phyloP scores from a whole-genome alignment of 2,797 vertebrate genomes.

The Crypturellus tataupa region DNA sequence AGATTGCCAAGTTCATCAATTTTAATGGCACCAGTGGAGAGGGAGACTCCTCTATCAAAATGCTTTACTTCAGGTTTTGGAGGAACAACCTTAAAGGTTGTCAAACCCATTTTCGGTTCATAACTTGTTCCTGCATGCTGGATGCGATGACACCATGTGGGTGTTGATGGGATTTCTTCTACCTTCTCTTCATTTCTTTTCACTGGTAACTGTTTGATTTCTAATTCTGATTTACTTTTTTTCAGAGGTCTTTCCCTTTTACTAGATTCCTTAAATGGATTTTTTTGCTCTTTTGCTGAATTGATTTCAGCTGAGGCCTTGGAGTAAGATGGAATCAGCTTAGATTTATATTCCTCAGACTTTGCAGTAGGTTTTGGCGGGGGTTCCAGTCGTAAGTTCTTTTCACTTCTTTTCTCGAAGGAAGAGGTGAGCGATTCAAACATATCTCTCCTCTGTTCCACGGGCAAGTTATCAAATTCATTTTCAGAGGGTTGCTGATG shows the following conservation, averaged over 20 bases:
- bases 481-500: conserved; percentile 9
- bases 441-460: conserved; percentile 22
- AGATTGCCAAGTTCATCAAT: conserved; percentile 96
- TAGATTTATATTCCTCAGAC: conserved; percentile 6
- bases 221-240: conserved; percentile 34
- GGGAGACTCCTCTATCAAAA: conserved; percentile 76
- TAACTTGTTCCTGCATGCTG: conserved; percentile 59
- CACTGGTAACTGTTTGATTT: conserved; percentile 58
- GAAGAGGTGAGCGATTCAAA: conserved; percentile 6
- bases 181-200: not conserved
- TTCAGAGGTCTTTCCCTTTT: conserved; percentile 15
- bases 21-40: conserved; percentile 88
- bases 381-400: not conserved
- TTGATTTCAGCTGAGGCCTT: not conserved
- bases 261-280: not conserved
- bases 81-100: conserved; percentile 94
- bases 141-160: conserved; percentile 49
- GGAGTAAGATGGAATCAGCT: not conserved
- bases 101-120: conserved; percentile 89
- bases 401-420: not conserved
- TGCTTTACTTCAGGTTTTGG: conserved; percentile 84
- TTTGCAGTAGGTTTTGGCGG: not conserved
- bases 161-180: not conserved
- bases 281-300: conserved; percentile 18
- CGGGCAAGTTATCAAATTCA: not conserved